Conservation (phyloP, 37 sponge, comb jelly and placozoan species). For the Ephydatia muelleri region DNA sequence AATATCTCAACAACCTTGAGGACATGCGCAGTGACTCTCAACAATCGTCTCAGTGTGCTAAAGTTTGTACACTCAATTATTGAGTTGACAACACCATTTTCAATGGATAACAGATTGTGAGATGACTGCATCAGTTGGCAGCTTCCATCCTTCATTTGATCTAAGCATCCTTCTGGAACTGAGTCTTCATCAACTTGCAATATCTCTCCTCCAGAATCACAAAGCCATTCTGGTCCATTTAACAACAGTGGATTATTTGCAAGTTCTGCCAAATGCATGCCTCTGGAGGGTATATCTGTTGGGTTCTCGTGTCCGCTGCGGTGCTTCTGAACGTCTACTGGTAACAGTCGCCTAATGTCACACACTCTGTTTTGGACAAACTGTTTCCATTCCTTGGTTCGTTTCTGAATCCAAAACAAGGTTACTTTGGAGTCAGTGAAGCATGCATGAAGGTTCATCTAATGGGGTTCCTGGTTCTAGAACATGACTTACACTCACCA, state of each 20-base stretch:
- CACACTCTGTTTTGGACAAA: constrained; percentile 36
- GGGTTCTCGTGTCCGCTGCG: constrained; percentile 31
- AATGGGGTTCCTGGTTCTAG: constrained; percentile 8
- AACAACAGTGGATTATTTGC: constrained; percentile 11
- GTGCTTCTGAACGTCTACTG: constrained; percentile 6
- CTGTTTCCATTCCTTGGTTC: constrained; percentile 29
- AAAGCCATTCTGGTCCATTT: constrained; percentile 17
- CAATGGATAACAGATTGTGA: background rate
- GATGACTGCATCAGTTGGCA: background rate
- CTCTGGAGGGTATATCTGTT: constrained; percentile 44
- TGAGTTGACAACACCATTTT: background rate
- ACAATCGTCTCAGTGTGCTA: constrained; percentile 14
- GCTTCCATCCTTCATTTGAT: constrained; percentile 10
- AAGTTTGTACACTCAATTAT: constrained; percentile 19
- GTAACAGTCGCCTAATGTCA: constrained; percentile 19
- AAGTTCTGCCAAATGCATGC: constrained; percentile 3
- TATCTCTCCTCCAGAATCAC: background rate
- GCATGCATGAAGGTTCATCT: constrained; percentile 7
- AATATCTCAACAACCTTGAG: constrained; percentile 15
- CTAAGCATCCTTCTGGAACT: constrained; percentile 4
- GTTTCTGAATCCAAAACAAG: constrained; percentile 21
- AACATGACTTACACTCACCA: background rate
- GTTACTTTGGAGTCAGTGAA: constrained; percentile 23
- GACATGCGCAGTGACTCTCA: constrained; percentile 24
- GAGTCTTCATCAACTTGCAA: background rate